These are phyloP conservation scores for Muscina levida DNA, from an alignment of 2,888 invertebrate genomes.

Conservation along the genomic window DNA sequence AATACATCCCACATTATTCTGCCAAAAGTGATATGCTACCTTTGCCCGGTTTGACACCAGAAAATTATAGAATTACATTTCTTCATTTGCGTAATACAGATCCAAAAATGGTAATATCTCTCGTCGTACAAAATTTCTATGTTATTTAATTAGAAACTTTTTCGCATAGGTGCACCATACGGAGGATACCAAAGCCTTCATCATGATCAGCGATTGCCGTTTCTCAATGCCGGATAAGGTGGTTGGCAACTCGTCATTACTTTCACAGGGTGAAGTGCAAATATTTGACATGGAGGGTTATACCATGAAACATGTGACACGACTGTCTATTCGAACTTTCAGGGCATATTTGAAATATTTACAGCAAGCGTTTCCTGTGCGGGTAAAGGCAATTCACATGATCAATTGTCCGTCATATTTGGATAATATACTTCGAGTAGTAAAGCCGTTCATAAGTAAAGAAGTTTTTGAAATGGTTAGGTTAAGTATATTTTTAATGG, in stretches of 20 bases:
- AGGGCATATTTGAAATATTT: slow-evolving; percentile 74
- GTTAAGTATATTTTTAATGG: slow-evolving; percentile 80
- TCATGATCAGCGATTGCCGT: slow-evolving; percentile 86
- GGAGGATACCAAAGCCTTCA: slow-evolving; percentile 85
- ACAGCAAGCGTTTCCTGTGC: slow-evolving; percentile 75
- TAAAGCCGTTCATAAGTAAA: slow-evolving; percentile 84
- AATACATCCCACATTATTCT: neutral
- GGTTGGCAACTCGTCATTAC: slow-evolving; percentile 41
- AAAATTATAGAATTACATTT: slow-evolving; percentile 71
- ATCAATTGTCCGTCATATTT: slow-evolving; percentile 84
- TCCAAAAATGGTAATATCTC: slow-evolving; percentile 71
- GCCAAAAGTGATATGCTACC: slow-evolving; percentile 71
- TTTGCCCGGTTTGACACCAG: slow-evolving; percentile 74
- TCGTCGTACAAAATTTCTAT: neutral
- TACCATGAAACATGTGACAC: slow-evolving; percentile 84
- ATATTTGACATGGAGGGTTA: slow-evolving; percentile 86
- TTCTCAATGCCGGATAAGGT: slow-evolving; percentile 71
- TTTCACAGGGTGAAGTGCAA: slow-evolving; percentile 83
- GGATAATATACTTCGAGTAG: slow-evolving; percentile 82
- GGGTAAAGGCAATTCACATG: slow-evolving; percentile 81
- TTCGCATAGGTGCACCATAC: slow-evolving; percentile 82
- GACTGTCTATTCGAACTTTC: slow-evolving; percentile 75
- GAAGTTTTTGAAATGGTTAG: slow-evolving; percentile 84
- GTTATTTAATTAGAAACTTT: too few species aligned
- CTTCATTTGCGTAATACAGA: slow-evolving; percentile 72